These are phyloP conservation scores for Bombus consobrinus DNA, from an alignment of 1,140 invertebrate species.

Conservation along the genomic window DNA sequence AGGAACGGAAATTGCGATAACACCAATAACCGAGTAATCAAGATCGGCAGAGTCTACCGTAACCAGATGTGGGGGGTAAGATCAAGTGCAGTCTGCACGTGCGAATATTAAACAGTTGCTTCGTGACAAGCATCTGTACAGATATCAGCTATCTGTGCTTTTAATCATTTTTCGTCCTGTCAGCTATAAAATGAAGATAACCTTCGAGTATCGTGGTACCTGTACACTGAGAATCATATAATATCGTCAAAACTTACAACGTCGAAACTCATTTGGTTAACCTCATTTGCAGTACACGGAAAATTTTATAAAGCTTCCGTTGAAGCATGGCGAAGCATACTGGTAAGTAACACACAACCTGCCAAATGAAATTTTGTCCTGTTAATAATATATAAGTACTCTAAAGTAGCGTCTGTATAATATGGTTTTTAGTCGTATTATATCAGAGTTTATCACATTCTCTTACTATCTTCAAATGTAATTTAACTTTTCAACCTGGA, in stretches of 20 bases:
- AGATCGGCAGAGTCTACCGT: slow-evolving; percentile 26
- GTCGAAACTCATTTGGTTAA: neutral
- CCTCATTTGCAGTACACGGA: neutral
- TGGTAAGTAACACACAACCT: too few species aligned
- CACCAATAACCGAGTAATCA: slow-evolving; percentile 46
- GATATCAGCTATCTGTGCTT: neutral
- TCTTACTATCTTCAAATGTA: neutral
- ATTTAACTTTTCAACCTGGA: neutral
- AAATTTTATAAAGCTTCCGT: neutral
- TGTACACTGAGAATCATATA: neutral
- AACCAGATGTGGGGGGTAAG: neutral
- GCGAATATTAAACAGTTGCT: neutral
- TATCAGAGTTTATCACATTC: neutral
- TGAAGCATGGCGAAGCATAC: neutral
- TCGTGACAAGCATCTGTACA: neutral
- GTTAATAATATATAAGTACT: neutral
- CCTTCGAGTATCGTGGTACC: neutral
- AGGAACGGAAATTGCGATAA: slow-evolving; percentile 53
- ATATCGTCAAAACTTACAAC: neutral
- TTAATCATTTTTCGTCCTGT: neutral
- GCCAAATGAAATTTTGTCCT: neutral
- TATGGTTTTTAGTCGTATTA: neutral
- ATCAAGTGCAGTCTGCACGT: neutral
- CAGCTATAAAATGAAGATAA: neutral
- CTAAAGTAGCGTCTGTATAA: neutral